Base-by-base conservation (phyloP, 2,113 vertebrate species). In the Syngnathus scovelli region DNA sequence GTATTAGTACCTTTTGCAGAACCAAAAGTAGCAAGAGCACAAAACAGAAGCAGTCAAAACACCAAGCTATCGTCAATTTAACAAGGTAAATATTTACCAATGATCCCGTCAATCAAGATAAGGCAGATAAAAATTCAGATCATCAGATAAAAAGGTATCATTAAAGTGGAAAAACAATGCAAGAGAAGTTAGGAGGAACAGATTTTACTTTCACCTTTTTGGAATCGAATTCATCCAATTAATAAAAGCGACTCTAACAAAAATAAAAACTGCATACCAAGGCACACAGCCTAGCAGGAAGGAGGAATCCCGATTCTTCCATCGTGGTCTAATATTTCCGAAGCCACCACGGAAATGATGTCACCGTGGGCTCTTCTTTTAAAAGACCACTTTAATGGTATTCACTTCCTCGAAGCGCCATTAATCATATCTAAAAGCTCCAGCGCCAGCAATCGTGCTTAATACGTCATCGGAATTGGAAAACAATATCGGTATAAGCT, bases 291-390 rank as follows among this genome's bases (percentile, higher is more conserved):
- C 6, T 16, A 13, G 44, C 13, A 46, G 15, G 44, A 46, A 46
- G 4, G 44, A 16, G 41, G 85, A 79, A 77, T 82, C 84, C 81
- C 71, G 76, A 68, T 80, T 87, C 80, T 82, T 77, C 88, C 68
- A 86, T 89, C 82, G 79, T 88, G 82, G 67, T 70, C 70, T 67
- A 82, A 71, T 77, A 77, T 89, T 83, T 72, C 87, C 83, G 87
- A 80, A 81, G 87, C 66, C 80, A 87, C 86, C 68, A 51, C 55
- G 75, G 71, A 83, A 87, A 81, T 74, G 58, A 8, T 37, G 44
- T 64, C 65, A 52, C 49, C 51, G 61, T 62, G 72, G 66, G 76
- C 77, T 9, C 78, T 66, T 69, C 46, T 54, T 56, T 69, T 46
- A 41, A 61, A 74, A 71, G 71, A 41, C 74, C 21, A 54, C 76